phyloP scores from a whole-genome alignment of 2,888 invertebrate genomes.

The Lacanobia oleracea region DNA sequence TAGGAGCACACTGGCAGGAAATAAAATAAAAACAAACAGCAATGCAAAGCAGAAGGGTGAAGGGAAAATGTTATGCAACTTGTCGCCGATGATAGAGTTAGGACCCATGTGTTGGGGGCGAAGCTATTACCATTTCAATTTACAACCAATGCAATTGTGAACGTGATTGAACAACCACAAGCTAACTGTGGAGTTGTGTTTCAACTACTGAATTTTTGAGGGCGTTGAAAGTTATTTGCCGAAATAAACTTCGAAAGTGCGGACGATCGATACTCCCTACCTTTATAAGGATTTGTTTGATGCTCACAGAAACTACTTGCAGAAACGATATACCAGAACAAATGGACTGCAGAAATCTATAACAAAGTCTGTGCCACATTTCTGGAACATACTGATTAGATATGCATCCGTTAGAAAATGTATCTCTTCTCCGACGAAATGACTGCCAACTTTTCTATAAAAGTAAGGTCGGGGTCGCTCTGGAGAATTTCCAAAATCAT shows the following conservation, averaged over 20 bases:
- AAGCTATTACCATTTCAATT: slow-evolving; percentile 49
- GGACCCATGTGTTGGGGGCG: slow-evolving; percentile 30
- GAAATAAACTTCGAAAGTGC: slow-evolving; percentile 5
- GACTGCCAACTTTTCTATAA: slow-evolving; percentile 43
- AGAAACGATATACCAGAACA: slow-evolving; percentile 3
- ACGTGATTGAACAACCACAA: slow-evolving; percentile 23
- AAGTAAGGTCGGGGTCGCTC: slow-evolving; percentile 59
- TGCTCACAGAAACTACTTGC: not conserved
- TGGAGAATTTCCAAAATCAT: slow-evolving; percentile 56
- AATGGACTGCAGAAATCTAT: slow-evolving; percentile 25
- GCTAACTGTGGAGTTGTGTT: not conserved
- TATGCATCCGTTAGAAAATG: slow-evolving; percentile 15
- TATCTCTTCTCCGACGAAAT: slow-evolving; percentile 17
- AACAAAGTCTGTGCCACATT: slow-evolving; percentile 17
- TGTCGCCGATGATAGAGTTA: slow-evolving; percentile 21
- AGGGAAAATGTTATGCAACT: slow-evolving; percentile 9
- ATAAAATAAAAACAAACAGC: slow-evolving; percentile 14
- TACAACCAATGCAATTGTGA: slow-evolving; percentile 24
- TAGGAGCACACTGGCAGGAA: not conserved
- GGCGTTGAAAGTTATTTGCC: not conserved
- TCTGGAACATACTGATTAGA: slow-evolving; percentile 22
- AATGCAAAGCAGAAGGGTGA: slow-evolving; percentile 12
- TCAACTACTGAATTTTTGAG: slow-evolving; percentile 11
- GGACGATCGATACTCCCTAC: slow-evolving; percentile 19
- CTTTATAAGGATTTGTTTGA: not conserved